These are phyloP conservation scores for Plagodis dolabraria DNA, from an alignment of 2,888 invertebrate genomes.

Conservation along the genomic window DNA sequence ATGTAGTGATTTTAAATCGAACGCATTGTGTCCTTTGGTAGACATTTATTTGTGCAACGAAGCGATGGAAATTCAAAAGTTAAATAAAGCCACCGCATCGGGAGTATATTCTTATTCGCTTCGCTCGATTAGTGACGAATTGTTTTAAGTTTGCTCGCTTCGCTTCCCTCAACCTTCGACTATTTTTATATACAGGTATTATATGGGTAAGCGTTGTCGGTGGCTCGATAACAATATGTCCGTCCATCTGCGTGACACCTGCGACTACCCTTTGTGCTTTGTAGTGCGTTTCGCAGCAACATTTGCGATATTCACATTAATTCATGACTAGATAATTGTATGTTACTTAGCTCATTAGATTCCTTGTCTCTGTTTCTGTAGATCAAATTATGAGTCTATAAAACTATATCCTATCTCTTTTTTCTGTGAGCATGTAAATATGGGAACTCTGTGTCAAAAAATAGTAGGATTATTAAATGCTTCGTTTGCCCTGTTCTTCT, in stretches of 20 bases:
- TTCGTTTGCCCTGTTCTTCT: conserved; percentile 8
- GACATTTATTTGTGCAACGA: not conserved
- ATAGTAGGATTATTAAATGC: conserved; percentile 10
- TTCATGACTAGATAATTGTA: conserved; percentile 8
- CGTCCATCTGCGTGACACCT: conserved; percentile 7
- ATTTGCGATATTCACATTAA: conserved; percentile 4
- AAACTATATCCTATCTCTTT: conserved; percentile 22
- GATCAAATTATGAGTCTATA: conserved; percentile 21
- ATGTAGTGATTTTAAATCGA: no score
- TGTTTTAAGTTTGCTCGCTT: not conserved
- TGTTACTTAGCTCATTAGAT: conserved; percentile 17
- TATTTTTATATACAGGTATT: not conserved
- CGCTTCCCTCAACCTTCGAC: not conserved
- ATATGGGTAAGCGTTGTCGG: not conserved
- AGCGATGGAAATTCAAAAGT: conserved; percentile 2
- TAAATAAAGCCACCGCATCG: not conserved
- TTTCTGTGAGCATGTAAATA: conserved; percentile 19
- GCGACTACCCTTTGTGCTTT: conserved; percentile 4
- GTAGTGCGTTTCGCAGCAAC: not conserved
- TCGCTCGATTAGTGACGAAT: not conserved
- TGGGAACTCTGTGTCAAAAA: conserved; percentile 10
- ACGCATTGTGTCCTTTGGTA: no score
- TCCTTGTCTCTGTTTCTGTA: conserved; percentile 25
- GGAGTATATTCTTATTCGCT: not conserved
- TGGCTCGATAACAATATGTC: conserved; percentile 2